These are phyloP conservation scores for Coregonus suidteri DNA, from an alignment of 2,797 vertebrate species.

Conservation along the genomic window DNA sequence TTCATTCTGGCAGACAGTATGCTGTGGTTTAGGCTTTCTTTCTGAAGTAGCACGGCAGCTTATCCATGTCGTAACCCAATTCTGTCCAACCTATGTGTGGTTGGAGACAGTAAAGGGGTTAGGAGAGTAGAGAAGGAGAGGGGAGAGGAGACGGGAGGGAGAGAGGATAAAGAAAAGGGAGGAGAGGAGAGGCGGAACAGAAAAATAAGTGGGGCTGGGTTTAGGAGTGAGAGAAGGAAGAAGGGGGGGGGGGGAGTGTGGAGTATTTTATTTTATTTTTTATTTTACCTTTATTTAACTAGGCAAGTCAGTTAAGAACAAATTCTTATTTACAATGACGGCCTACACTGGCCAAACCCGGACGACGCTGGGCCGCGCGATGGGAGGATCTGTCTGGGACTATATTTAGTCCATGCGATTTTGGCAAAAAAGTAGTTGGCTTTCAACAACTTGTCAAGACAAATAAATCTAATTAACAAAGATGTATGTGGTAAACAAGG, in stretches of 20 bases:
- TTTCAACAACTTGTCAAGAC: background rate
- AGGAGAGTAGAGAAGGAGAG: background rate
- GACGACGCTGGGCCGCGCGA: too few relatives aligned
- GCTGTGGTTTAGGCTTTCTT: constrained; percentile 5
- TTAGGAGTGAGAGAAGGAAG: too few relatives aligned
- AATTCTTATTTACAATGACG: too few relatives aligned
- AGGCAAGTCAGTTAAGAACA: too few relatives aligned
- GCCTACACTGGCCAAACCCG: too few relatives aligned
- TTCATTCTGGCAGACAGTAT: constrained; percentile 5
- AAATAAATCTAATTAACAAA: background rate
- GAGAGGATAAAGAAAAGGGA: background rate
- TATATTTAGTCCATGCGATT: background rate
- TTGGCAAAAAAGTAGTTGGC: background rate
- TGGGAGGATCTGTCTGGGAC: background rate
- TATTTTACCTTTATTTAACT: too few relatives aligned
- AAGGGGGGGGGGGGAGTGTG: too few relatives aligned
- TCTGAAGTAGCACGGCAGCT: constrained; percentile 13
- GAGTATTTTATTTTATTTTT: background rate
- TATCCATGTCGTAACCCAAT: constrained; percentile 21
- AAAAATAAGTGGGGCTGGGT: background rate
- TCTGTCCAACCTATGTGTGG: constrained; percentile 24
- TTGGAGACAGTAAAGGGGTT: background rate
- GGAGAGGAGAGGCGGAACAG: background rate
- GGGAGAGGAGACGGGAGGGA: background rate
- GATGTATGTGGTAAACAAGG: background rate